phyloP scores from a whole-genome alignment of 23 tunicate species.

The Ascidia mentula region DNA sequence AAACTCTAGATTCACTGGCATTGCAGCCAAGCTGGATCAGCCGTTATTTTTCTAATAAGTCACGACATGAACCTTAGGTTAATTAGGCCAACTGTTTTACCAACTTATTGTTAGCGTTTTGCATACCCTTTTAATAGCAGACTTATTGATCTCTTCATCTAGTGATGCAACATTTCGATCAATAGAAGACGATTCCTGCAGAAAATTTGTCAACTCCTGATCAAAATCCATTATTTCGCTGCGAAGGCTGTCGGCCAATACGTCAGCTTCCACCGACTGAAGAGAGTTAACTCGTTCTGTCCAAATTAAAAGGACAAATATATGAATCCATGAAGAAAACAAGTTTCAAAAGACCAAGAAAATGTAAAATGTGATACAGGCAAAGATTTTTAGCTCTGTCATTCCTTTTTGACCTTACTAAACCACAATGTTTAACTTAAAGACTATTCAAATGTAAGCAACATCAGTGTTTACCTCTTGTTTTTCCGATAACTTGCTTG shows the following conservation, averaged over 20 bases:
- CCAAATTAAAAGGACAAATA: no score
- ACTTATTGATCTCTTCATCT: constrained; percentile 21
- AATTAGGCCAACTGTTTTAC: no score
- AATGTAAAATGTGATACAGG: no score
- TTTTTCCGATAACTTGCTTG: not conserved
- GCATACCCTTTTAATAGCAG: constrained; percentile 17
- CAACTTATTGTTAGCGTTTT: not conserved
- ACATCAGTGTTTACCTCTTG: not conserved
- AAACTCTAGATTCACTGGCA: no score
- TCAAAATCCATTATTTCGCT: constrained; percentile 60
- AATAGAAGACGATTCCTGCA: not conserved
- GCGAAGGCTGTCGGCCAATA: constrained; percentile 18
- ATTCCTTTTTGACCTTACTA: not conserved
- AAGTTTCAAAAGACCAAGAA: no score
- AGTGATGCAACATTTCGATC: constrained; percentile 14
- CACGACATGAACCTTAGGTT: no score
- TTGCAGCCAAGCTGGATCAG: no score
- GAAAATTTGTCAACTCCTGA: constrained; percentile 42
- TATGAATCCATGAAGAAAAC: no score
- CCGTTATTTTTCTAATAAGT: no score
- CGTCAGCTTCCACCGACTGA: not conserved
- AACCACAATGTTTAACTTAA: not conserved
- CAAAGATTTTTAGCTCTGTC: no score
- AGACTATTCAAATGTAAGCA: not conserved
- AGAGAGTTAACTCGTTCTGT: not conserved